These are phyloP conservation scores for Anguilla pacifica DNA, from an alignment of 2,797 vertebrate genomes.

Conservation along the genomic window DNA sequence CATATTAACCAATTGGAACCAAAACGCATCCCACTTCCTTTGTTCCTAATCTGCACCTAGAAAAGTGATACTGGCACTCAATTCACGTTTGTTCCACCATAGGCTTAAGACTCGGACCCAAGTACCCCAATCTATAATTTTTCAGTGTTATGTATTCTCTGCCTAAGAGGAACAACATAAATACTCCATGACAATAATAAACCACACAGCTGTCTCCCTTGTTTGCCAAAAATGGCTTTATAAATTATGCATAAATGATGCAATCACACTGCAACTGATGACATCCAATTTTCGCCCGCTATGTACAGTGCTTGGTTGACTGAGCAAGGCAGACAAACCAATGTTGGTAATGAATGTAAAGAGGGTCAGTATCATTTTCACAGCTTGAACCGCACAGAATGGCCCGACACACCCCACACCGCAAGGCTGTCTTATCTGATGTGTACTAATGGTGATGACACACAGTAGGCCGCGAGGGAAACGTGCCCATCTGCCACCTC, in stretches of 20 bases:
- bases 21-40: neutral
- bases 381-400: neutral
- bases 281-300: slow-evolving; percentile 21
- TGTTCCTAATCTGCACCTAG: neutral
- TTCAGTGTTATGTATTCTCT: neutral
- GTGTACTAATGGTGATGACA: neutral
- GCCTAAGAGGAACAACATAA: neutral
- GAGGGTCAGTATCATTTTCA: neutral
- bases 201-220: neutral
- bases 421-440: neutral
- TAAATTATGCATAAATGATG: slow-evolving; percentile 47
- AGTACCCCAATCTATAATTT: neutral
- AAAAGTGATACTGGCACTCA: neutral
- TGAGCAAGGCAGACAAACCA: neutral
- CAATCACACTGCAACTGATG: slow-evolving; percentile 41
- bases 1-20: neutral
- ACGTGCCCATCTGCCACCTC: neutral
- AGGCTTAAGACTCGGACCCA: neutral
- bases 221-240: slow-evolving; percentile 15
- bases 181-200: neutral
- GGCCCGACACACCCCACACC: neutral
- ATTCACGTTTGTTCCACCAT: neutral
- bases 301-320: neutral
- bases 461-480: neutral
- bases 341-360: neutral